Evolutionary conservation across 2,113 vertebrate species (phyloP).

Genomic region (Motacilla alba): DNA sequence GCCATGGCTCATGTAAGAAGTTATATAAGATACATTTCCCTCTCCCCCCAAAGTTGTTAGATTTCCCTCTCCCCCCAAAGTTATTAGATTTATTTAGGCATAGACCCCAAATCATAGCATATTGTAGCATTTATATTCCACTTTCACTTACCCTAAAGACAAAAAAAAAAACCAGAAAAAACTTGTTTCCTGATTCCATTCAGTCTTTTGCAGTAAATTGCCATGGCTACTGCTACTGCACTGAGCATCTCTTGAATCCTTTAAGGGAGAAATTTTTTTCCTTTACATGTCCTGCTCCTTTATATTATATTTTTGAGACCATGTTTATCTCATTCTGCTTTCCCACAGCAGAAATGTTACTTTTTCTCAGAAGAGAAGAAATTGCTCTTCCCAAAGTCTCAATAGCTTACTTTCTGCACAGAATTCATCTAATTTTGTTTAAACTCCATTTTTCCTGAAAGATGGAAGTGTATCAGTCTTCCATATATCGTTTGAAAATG

Average conservation of each 20-base stretch:
- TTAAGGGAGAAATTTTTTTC: background rate
- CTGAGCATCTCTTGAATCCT: background rate
- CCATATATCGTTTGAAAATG: background rate
- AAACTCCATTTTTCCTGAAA: background rate
- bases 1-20: background rate
- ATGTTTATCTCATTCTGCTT: background rate
- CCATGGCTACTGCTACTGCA: background rate
- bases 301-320: background rate
- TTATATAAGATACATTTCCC: background rate
- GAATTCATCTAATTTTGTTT: background rate
- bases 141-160: background rate
- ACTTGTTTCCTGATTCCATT: background rate
- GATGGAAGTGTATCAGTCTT: background rate
- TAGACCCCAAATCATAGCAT: background rate
- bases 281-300: background rate
- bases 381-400: background rate
- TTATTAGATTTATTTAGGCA: background rate
- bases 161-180: background rate
- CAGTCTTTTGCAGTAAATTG: background rate
- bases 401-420: background rate
- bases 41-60: too few species aligned
- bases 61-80: background rate
- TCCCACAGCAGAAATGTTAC: background rate
- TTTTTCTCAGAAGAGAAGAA: background rate
- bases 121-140: background rate